A percentile compares a stretch with the other conserved stretches of the same genome.
These are phyloP conservation scores for Lasaia peninsularis DNA, from an alignment of 1,140 invertebrate genomes.

Conservation along the genomic window DNA sequence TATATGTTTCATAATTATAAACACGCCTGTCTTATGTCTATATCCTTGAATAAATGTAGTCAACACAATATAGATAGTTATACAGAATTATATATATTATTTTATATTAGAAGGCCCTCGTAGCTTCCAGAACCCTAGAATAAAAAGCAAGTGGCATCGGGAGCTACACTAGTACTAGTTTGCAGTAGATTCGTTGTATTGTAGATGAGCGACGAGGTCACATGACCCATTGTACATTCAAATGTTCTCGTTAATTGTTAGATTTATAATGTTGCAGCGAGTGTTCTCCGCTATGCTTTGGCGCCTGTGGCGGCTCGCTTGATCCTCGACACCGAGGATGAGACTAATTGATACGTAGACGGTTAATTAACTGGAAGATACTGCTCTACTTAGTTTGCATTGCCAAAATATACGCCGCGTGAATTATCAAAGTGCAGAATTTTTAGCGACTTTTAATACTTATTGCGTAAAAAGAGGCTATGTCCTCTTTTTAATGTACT, in stretches of 20 bases:
- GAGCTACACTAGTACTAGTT: neutral
- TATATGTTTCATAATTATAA: too few species aligned
- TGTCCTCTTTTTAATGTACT: too few species aligned
- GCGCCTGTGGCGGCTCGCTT: constrained; percentile 43
- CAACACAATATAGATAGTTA: too few species aligned
- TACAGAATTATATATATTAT: too few species aligned
- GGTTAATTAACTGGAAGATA: neutral
- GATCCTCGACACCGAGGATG: constrained; percentile 27
- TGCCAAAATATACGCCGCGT: neutral
- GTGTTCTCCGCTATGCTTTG: constrained; percentile 6
- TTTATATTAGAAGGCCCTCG: too few species aligned
- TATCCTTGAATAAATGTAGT: too few species aligned
- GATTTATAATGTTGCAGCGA: constrained; percentile 1
- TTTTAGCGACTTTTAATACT: too few species aligned
- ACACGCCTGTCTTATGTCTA: too few species aligned
- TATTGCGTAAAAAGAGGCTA: too few species aligned
- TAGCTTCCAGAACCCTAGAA: too few species aligned
- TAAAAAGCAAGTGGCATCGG: neutral
- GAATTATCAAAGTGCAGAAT: too few species aligned
- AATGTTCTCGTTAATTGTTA: neutral
- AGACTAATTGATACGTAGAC: constrained; percentile 11
- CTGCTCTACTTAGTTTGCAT: neutral
- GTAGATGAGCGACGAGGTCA: neutral
- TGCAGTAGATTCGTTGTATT: neutral
- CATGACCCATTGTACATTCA: neutral